Evolutionary conservation across 2,797 vertebrate genomes (phyloP).

Genomic region (Caiman crocodilus): DNA sequence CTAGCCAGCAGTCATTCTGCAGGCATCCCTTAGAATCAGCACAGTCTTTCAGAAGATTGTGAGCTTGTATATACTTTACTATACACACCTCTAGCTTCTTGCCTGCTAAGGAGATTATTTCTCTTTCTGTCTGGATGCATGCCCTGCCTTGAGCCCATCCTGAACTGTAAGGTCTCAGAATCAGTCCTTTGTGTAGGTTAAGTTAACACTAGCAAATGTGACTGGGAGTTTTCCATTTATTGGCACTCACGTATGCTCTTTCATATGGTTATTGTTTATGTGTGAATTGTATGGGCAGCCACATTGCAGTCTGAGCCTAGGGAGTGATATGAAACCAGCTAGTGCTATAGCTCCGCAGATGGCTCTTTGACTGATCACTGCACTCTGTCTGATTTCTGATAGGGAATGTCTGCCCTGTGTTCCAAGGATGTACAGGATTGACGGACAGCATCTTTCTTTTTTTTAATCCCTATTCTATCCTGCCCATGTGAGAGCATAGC

Average conservation of each 20-base stretch:
- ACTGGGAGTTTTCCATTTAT: background rate
- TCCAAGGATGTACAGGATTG: background rate
- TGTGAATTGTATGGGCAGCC: background rate
- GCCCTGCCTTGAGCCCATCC: background rate
- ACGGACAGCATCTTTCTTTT: background rate
- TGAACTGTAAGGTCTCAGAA: background rate
- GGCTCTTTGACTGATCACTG: background rate
- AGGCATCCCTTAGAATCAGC: background rate
- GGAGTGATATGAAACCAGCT: too few relatives aligned
- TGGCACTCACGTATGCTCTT: background rate
- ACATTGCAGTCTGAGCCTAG: background rate
- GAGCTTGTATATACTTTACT: accelerated
- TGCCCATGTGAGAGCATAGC: too few relatives aligned
- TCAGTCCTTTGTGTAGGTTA: background rate
- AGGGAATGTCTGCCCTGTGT: background rate
- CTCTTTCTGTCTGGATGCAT: background rate
- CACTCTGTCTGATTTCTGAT: background rate
- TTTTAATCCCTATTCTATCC: too few relatives aligned
- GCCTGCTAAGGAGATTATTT: accelerated
- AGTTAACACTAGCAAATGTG: background rate
- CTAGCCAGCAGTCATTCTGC: background rate
- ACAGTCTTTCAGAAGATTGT: background rate
- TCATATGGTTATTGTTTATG: background rate
- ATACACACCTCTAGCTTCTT: accelerated
- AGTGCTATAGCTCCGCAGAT: background rate